Evolutionary conservation across 1,140 invertebrate genomes (phyloP).

Genomic region (Gerris buenoi): DNA sequence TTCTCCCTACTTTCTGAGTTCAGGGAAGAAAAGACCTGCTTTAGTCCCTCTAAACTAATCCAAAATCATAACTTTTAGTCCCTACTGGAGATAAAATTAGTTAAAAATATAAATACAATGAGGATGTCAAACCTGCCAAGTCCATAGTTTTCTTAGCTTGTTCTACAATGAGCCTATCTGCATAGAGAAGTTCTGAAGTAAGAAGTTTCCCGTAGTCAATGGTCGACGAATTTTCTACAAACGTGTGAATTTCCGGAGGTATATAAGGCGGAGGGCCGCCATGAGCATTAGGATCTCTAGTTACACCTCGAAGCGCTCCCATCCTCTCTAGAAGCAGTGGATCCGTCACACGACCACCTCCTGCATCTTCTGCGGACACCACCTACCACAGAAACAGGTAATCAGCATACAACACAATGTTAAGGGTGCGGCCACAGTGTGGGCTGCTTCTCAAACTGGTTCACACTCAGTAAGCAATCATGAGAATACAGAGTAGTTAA

Average conservation of each 20-base stretch:
- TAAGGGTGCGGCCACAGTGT: too few species aligned
- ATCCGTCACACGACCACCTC: slow-evolving; percentile 43
- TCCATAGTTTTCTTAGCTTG: slow-evolving; percentile 66
- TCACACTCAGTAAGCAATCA: too few species aligned
- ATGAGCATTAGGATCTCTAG: slow-evolving; percentile 33
- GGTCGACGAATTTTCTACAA: slow-evolving; percentile 47
- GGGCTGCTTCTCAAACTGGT: too few species aligned
- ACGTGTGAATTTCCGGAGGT: slow-evolving; percentile 25
- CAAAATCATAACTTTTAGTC: too few species aligned
- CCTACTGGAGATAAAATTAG: too few species aligned
- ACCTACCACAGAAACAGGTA: not conserved
- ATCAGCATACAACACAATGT: too few species aligned
- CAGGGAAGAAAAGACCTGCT: too few species aligned
- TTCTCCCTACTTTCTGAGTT: too few species aligned
- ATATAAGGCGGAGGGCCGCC: not conserved
- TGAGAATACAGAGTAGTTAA: too few species aligned
- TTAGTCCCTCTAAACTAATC: too few species aligned
- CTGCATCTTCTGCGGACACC: slow-evolving; percentile 3
- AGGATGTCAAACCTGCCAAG: slow-evolving; percentile 57
- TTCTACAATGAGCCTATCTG: slow-evolving; percentile 61
- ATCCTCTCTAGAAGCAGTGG: slow-evolving; percentile 47
- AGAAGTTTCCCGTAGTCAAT: slow-evolving; percentile 67
- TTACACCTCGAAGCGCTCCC: slow-evolving; percentile 42
- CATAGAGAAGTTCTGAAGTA: slow-evolving; percentile 67
- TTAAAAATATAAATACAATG: too few species aligned